Evolutionary conservation across 2,888 invertebrate genomes (phyloP).

Genomic region (Lypha dubia): DNA sequence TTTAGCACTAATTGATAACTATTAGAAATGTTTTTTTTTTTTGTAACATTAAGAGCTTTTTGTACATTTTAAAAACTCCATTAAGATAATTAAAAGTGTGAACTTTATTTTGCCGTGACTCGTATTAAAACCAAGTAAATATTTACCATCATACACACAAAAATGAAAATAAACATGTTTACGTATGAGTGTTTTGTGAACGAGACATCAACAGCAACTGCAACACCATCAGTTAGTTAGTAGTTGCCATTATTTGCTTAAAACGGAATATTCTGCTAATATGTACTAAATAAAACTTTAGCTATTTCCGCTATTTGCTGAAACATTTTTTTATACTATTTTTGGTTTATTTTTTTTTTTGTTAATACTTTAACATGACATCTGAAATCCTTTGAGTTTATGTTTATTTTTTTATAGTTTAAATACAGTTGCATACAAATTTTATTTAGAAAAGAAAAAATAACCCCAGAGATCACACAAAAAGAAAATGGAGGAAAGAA

Average conservation of each 20-base stretch:
- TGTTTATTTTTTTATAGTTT: constrained; percentile 45
- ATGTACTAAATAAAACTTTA: constrained; percentile 66
- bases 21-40: not conserved
- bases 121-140: constrained; percentile 28
- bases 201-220: constrained; percentile 16
- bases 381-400: constrained; percentile 68
- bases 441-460: constrained; percentile 34
- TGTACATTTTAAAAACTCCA: constrained; percentile 25
- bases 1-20: constrained; percentile 12
- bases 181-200: not conserved
- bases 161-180: not conserved
- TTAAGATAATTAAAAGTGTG: constrained; percentile 49
- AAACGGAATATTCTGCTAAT: constrained; percentile 67
- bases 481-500: constrained; percentile 4
- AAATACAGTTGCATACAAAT: constrained; percentile 51
- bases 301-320: constrained; percentile 70
- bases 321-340: constrained; percentile 26
- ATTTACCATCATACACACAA: constrained; percentile 8
- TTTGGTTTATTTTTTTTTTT: constrained; percentile 7
- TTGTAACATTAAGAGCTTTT: not conserved
- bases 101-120: constrained; percentile 29
- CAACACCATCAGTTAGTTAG: constrained; percentile 47
- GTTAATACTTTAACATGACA: constrained; percentile 69
- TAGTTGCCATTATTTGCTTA: constrained; percentile 61
- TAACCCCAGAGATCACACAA: constrained; percentile 53